A percentile compares a stretch with the other conserved stretches of the same genome.
phyloP scores from a whole-genome alignment of 2,113 vertebrate species.

The Mormyrus lacerda region DNA sequence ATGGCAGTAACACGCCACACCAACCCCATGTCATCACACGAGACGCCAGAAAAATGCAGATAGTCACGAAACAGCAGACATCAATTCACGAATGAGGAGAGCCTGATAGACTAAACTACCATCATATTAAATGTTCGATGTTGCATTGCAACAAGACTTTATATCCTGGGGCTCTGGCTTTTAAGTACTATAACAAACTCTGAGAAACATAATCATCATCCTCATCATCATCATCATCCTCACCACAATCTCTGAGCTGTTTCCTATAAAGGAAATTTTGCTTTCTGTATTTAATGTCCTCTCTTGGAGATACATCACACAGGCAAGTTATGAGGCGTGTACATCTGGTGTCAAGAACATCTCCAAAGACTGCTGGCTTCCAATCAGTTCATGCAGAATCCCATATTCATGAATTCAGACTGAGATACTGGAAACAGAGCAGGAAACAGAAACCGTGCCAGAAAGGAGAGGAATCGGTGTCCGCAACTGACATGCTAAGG shows the following conservation, averaged over 20 bases:
- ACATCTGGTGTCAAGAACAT: slow-evolving; percentile 42
- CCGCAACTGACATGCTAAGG: neutral
- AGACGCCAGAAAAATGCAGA: neutral
- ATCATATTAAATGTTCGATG: neutral
- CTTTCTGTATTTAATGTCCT: slow-evolving; percentile 21
- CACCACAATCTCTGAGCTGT: neutral
- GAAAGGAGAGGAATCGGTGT: neutral
- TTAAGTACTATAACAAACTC: neutral
- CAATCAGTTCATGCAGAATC: slow-evolving; percentile 35
- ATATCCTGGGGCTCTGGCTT: neutral
- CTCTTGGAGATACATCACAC: slow-evolving; percentile 14
- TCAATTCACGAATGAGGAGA: neutral
- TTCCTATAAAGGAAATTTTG: neutral
- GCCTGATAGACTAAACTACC: neutral
- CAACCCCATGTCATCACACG: neutral
- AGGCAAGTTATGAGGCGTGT: slow-evolving; percentile 34
- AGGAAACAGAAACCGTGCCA: neutral
- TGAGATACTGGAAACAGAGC: neutral
- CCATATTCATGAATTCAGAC: slow-evolving; percentile 42
- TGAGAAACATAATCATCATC: neutral
- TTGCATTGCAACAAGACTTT: neutral
- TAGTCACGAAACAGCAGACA: neutral
- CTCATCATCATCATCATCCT: neutral
- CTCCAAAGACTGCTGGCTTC: slow-evolving; percentile 30
- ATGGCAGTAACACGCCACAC: neutral